phyloP scores from a whole-genome alignment of 2,797 vertebrate species.

The Nyctibius grandis region DNA sequence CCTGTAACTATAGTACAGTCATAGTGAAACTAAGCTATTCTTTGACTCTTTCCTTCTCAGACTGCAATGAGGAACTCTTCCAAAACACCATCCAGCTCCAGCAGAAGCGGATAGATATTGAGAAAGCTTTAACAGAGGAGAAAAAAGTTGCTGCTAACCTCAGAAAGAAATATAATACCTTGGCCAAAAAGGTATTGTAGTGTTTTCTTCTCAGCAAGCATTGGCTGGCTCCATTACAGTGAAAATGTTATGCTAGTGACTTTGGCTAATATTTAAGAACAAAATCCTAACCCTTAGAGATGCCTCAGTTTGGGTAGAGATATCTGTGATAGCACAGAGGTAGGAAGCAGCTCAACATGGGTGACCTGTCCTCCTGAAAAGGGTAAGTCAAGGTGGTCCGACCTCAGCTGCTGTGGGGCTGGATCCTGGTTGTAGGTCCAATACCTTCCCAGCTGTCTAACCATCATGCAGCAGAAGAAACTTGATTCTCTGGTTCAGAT shows the following conservation, averaged over 20 bases:
- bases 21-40: background rate
- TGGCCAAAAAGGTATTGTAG: slow-evolving; percentile 80
- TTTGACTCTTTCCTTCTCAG: slow-evolving; percentile 65
- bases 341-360: background rate
- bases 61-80: slow-evolving; percentile 81
- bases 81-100: slow-evolving; percentile 80
- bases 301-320: background rate
- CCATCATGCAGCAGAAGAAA: background rate
- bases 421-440: background rate
- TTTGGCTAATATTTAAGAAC: background rate
- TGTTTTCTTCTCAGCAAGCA: background rate
- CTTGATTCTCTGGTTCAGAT: background rate
- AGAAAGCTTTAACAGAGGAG: slow-evolving; percentile 81
- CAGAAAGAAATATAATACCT: slow-evolving; percentile 78
- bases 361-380: background rate
- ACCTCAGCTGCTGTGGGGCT: background rate
- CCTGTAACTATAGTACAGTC: background rate
- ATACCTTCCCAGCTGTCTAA: background rate
- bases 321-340: background rate
- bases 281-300: background rate
- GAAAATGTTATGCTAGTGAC: background rate
- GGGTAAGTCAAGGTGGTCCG: background rate
- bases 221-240: background rate
- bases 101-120: slow-evolving; percentile 81
- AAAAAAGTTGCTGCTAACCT: slow-evolving; percentile 77